Evolutionary conservation across 35 echinoderm and acorn worm genomes (phyloP).

Genomic region (Ophioderma brevispina): DNA sequence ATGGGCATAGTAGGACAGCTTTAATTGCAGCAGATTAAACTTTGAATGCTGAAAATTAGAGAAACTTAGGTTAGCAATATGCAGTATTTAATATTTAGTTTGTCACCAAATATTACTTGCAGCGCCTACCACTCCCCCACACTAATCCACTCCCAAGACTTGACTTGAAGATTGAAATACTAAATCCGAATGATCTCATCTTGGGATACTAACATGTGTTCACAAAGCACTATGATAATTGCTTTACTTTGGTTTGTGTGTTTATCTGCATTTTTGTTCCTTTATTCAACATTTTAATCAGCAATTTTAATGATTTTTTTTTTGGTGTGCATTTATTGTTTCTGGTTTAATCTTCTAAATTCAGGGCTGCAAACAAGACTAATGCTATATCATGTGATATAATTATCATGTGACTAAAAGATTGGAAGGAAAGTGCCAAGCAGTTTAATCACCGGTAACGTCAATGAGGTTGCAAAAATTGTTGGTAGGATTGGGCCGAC

Average conservation of each 20-base stretch:
- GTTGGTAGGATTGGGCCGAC: not conserved
- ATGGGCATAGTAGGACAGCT: too few species aligned
- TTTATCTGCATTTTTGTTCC: not conserved
- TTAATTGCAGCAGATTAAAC: too few species aligned
- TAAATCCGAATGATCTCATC: not conserved
- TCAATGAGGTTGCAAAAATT: not conserved
- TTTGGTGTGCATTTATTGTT: not conserved
- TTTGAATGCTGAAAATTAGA: too few species aligned
- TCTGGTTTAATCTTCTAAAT: not conserved
- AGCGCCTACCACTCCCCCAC: too few species aligned
- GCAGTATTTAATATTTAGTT: too few species aligned
- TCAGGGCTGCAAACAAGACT: constrained; percentile 5
- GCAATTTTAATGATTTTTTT: not conserved
- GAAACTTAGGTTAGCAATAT: too few species aligned
- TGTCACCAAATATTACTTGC: too few species aligned
- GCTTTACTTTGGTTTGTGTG: not conserved
- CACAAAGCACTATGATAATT: not conserved
- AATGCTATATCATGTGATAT: not conserved
- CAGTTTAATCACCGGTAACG: not conserved
- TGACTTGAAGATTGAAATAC: not conserved
- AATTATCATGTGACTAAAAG: constrained; percentile 2
- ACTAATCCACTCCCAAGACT: not conserved
- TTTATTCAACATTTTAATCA: too few species aligned
- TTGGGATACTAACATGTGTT: not conserved
- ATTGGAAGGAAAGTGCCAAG: constrained; percentile 9